Percentiles rank a stretch among this genome's conserved stretches.
phyloP scores from a whole-genome alignment of 1,140 invertebrate genomes.

The Chelonus insularis region DNA sequence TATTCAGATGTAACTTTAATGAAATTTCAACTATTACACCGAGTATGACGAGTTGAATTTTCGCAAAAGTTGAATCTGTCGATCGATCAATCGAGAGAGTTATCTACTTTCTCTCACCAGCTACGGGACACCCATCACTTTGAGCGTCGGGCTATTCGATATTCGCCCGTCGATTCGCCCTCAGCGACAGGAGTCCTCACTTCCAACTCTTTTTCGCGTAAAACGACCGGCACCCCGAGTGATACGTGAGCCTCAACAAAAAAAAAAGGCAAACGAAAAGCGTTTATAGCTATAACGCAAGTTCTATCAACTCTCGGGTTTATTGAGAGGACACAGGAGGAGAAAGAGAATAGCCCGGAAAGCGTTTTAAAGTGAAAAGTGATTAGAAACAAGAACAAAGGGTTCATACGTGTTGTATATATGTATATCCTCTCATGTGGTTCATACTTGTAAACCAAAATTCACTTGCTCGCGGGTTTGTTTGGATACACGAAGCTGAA shows the following conservation, averaged over 20 bases:
- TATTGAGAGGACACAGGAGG: neutral
- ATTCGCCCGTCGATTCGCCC: constrained; percentile 9
- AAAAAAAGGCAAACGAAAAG: neutral
- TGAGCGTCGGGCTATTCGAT: constrained; percentile 19
- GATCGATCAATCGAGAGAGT: neutral
- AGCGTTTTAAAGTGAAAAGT: neutral
- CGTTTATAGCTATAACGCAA: neutral
- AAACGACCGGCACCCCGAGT: constrained; percentile 13
- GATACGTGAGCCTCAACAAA: neutral
- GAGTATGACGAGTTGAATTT: too few species aligned
- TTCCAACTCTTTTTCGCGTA: constrained; percentile 3
- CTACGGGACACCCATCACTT: constrained; percentile 19
- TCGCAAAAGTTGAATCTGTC: neutral
- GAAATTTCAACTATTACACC: too few species aligned
- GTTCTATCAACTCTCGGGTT: neutral
- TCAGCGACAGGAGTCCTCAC: constrained; percentile 9
- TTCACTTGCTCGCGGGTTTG: constrained; percentile 15
- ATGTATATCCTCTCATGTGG: neutral
- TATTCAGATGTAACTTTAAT: neutral
- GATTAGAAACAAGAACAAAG: constrained; percentile 1
- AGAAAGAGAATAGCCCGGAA: neutral
- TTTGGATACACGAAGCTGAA: constrained; percentile 17
- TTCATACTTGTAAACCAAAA: constrained; percentile 8
- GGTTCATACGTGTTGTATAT: neutral
- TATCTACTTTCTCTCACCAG: neutral